These are phyloP conservation scores for Julus scandinavius DNA, from an alignment of 2,888 invertebrate species.

Conservation along the genomic window DNA sequence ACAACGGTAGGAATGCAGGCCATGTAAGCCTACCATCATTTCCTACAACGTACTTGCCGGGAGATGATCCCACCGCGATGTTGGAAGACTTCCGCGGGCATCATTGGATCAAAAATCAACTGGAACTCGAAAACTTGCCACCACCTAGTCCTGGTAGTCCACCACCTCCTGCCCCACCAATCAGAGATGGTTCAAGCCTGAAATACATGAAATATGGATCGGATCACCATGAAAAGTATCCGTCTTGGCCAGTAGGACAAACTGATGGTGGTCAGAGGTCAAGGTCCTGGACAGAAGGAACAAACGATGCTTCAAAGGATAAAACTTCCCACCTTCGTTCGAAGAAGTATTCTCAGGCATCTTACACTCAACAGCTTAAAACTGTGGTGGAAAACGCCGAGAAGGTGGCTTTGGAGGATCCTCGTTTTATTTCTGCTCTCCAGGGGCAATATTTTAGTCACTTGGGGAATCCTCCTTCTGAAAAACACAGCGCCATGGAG, in stretches of 20 bases:
- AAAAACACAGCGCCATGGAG: constrained; percentile 11
- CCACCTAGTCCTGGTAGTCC: constrained; percentile 58
- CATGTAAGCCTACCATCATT: constrained; percentile 49
- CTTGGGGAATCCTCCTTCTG: constrained; percentile 5
- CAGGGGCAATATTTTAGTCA: constrained; percentile 50
- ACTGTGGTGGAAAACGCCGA: constrained; percentile 76
- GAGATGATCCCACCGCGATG: constrained; percentile 47
- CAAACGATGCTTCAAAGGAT: constrained; percentile 77
- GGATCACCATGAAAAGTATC: constrained; percentile 79
- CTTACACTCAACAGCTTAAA: constrained; percentile 75
- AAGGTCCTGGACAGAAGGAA: constrained; percentile 74
- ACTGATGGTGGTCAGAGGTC: constrained; percentile 68
- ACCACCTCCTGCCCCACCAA: constrained; percentile 68
- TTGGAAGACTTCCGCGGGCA: constrained; percentile 39
- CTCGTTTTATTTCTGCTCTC: constrained; percentile 24
- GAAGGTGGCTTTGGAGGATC: constrained; percentile 67
- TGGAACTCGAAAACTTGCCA: constrained; percentile 47
- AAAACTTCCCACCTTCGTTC: constrained; percentile 73
- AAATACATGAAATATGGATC: constrained; percentile 74
- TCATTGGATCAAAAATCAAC: constrained; percentile 51
- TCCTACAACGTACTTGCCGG: constrained; percentile 39
- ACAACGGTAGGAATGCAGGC: constrained; percentile 25
- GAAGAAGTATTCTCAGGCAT: constrained; percentile 70
- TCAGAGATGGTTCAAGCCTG: constrained; percentile 76
- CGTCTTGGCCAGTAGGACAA: constrained; percentile 78